These are phyloP conservation scores for Ips typographus DNA, from an alignment of 1,140 invertebrate species.

Conservation along the genomic window DNA sequence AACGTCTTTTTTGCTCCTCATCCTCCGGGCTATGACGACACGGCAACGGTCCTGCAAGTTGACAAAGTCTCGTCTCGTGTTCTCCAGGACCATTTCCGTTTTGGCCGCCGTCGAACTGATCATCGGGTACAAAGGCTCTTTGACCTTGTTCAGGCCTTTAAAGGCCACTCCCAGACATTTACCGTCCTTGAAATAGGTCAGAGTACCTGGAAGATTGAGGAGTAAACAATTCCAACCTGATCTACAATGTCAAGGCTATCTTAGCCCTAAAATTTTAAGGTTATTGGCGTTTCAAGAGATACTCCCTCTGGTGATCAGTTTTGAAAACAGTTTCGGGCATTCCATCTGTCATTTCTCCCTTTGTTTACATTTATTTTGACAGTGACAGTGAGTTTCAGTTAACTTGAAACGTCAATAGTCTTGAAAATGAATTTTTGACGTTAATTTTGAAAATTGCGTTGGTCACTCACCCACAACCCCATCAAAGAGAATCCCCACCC, in stretches of 20 bases:
- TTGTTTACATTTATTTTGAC: no score
- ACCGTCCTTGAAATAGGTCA: constrained; percentile 75
- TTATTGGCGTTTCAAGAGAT: neutral
- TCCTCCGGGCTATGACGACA: constrained; percentile 56
- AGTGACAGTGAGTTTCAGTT: neutral
- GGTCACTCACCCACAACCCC: constrained; percentile 53
- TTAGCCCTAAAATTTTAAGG: neutral
- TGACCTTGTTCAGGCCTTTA: constrained; percentile 58
- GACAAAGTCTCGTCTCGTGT: constrained; percentile 62
- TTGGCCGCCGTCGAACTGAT: constrained; percentile 74
- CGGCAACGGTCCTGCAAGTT: constrained; percentile 68
- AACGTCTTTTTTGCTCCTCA: constrained; percentile 52
- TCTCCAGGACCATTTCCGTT: constrained; percentile 65
- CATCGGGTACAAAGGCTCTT: constrained; percentile 68
- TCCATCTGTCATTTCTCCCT: no score
- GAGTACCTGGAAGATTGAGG: constrained; percentile 55
- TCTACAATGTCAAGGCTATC: neutral
- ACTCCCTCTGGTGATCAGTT: no score
- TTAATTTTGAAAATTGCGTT: neutral
- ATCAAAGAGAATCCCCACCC: constrained; percentile 68
- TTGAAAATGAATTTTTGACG: neutral
- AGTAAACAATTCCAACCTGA: neutral
- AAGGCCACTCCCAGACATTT: constrained; percentile 63
- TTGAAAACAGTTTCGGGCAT: no score
- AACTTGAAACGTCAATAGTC: neutral